These are phyloP conservation scores for Oryzias celebensis DNA, from an alignment of 2,113 vertebrate species.

Conservation along the genomic window DNA sequence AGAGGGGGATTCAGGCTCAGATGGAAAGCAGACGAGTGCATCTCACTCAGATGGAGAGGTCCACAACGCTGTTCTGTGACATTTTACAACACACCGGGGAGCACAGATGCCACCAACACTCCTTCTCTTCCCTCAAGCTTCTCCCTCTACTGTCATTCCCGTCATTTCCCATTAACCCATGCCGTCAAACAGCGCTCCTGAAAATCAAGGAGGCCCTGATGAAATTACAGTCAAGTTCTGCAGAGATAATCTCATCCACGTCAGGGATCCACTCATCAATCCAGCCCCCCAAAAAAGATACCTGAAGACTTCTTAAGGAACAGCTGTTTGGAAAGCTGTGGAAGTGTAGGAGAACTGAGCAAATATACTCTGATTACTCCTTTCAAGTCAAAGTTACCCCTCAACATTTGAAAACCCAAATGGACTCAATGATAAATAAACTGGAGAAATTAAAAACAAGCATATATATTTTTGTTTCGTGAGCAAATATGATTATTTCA, in stretches of 20 bases:
- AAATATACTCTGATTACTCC: too few relatives aligned
- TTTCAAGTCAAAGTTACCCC: too few relatives aligned
- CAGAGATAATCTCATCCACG: slow-evolving; percentile 18
- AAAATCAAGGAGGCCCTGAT: slow-evolving; percentile 11
- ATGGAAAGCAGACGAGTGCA: slow-evolving; percentile 11
- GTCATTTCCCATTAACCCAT: slow-evolving; percentile 12
- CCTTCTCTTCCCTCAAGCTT: not conserved
- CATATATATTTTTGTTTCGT: too few relatives aligned
- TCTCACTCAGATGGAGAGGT: slow-evolving; percentile 15
- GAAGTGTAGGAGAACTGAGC: too few relatives aligned
- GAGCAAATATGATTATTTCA: not conserved
- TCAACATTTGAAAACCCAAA: too few relatives aligned
- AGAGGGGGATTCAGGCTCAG: not conserved
- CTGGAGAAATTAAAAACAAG: too few relatives aligned
- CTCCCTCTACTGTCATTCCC: slow-evolving; percentile 4
- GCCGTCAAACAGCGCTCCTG: not conserved
- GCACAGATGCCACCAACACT: slow-evolving; percentile 9
- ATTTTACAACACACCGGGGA: slow-evolving; percentile 35
- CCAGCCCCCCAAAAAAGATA: not conserved
- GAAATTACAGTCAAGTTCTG: slow-evolving; percentile 11
- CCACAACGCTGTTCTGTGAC: slow-evolving; percentile 7
- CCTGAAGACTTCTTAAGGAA: too few relatives aligned
- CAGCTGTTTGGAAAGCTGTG: too few relatives aligned
- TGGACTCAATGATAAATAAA: too few relatives aligned
- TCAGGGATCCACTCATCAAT: slow-evolving; percentile 4